These are phyloP conservation scores for Alectura lathami DNA, from an alignment of 2,113 vertebrate genomes.

Conservation along the genomic window DNA sequence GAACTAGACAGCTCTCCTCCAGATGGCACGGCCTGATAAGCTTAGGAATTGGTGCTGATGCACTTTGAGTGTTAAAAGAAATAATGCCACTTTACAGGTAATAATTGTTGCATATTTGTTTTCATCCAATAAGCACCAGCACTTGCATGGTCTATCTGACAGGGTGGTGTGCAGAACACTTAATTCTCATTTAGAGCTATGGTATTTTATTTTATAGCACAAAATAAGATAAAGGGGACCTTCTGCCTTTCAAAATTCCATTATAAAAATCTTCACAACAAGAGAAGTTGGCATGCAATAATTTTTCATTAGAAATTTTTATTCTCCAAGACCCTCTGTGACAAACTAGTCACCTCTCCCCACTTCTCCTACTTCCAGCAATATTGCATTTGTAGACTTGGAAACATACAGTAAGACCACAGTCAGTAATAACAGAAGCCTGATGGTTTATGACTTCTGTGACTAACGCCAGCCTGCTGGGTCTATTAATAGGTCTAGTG, in stretches of 20 bases:
- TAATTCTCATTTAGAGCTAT: background rate
- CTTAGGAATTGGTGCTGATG: background rate
- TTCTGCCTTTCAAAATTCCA: background rate
- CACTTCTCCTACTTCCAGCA: background rate
- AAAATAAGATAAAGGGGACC: background rate
- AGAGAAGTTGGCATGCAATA: background rate
- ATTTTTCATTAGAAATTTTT: background rate
- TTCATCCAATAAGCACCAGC: background rate
- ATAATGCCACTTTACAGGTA: background rate
- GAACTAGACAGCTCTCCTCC: background rate
- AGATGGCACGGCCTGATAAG: background rate
- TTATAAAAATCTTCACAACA: background rate
- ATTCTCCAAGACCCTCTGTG: background rate
- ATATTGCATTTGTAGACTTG: background rate
- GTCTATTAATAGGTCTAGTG: background rate
- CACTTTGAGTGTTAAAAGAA: background rate
- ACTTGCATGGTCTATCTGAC: background rate
- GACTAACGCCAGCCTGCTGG: background rate
- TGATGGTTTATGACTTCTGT: background rate
- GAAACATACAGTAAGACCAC: background rate
- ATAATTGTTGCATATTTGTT: background rate
- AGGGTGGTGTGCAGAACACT: background rate
- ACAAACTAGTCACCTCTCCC: background rate
- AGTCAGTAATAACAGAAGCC: background rate
- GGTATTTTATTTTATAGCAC: background rate